Conservation (phyloP, 2,888 invertebrate species). For the Camponotus fellah region DNA sequence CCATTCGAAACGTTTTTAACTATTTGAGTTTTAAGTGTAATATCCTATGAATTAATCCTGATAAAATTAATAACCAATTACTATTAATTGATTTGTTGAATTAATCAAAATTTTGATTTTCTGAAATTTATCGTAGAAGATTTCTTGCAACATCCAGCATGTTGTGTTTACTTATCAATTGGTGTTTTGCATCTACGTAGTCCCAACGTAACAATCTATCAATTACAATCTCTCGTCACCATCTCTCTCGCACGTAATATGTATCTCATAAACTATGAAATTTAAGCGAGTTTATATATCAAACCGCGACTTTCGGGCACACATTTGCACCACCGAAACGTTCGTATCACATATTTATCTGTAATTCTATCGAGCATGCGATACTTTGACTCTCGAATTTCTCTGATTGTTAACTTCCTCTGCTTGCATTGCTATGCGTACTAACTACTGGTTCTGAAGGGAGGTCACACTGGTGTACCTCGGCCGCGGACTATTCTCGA, state of each 20-base stretch:
- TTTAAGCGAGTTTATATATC: neutral
- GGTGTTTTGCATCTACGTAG: conserved; percentile 75
- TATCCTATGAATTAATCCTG: neutral
- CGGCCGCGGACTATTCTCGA: conserved; percentile 85
- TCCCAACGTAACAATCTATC: conserved; percentile 53
- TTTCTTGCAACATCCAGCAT: conserved; percentile 76
- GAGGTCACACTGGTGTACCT: conserved; percentile 85
- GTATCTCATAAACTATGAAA: conserved; percentile 9
- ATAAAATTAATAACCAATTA: neutral
- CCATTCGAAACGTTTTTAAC: neutral
- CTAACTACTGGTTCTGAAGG: conserved; percentile 86
- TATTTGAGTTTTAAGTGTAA: neutral
- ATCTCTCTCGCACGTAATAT: conserved; percentile 56
- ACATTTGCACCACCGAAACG: conserved; percentile 2
- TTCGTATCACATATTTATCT: conserved; percentile 25
- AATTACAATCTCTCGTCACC: conserved; percentile 25
- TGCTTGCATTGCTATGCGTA: conserved; percentile 85
- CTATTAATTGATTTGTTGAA: conserved; percentile 41
- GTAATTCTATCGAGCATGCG: conserved; percentile 71
- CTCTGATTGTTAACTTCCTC: conserved; percentile 82
- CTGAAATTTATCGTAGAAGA: conserved; percentile 55
- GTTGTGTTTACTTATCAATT: conserved; percentile 72
- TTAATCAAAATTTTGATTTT: conserved; percentile 1
- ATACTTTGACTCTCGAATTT: conserved; percentile 70
- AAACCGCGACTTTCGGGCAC: conserved; percentile 10